phyloP scores from a whole-genome alignment of 92 coral and sea anemone genomes.

The Nematostella vectensis region DNA sequence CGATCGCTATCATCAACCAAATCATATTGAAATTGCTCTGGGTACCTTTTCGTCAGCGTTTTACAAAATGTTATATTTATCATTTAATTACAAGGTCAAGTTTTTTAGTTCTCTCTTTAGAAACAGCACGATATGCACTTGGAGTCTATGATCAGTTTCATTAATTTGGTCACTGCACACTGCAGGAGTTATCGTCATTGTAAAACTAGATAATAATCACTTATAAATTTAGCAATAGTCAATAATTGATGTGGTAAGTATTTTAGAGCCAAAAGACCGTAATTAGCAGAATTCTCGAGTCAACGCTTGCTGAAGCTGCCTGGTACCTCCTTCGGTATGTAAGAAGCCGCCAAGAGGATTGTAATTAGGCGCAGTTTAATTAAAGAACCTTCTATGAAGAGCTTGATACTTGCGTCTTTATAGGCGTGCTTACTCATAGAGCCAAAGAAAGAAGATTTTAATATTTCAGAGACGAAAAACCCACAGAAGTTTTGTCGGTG shows the following conservation, averaged over 20 bases:
- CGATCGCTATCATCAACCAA: neutral
- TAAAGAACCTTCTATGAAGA: slow-evolving; percentile 4
- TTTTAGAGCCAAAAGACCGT: too few species aligned
- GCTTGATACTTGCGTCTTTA: slow-evolving; percentile 3
- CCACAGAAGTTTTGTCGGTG: neutral
- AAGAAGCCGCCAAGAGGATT: slow-evolving; percentile 14
- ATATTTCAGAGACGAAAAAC: neutral
- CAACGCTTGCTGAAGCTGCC: too few species aligned
- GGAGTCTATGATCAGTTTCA: slow-evolving; percentile 48
- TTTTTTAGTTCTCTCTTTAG: slow-evolving; percentile 10
- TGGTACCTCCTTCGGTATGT: too few species aligned
- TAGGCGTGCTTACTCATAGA: neutral
- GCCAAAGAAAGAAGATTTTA: slow-evolving; percentile 7
- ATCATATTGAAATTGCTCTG: neutral
- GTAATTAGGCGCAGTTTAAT: slow-evolving; percentile 30
- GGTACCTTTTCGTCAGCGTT: neutral
- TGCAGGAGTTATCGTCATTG: slow-evolving; percentile 70
- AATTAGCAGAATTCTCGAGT: too few species aligned
- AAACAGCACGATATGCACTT: slow-evolving; percentile 33
- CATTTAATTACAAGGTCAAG: slow-evolving; percentile 38
- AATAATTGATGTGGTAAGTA: slow-evolving; percentile 74
- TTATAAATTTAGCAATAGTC: slow-evolving; percentile 70
- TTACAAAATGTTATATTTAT: slow-evolving; percentile 8
- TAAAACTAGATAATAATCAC: slow-evolving; percentile 67
- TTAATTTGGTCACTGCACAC: slow-evolving; percentile 56